A percentile compares a stretch with the other conserved stretches of the same genome.
phyloP scores from a whole-genome alignment of 1,140 invertebrate species.

The Aphaenogaster ashmeadi region DNA sequence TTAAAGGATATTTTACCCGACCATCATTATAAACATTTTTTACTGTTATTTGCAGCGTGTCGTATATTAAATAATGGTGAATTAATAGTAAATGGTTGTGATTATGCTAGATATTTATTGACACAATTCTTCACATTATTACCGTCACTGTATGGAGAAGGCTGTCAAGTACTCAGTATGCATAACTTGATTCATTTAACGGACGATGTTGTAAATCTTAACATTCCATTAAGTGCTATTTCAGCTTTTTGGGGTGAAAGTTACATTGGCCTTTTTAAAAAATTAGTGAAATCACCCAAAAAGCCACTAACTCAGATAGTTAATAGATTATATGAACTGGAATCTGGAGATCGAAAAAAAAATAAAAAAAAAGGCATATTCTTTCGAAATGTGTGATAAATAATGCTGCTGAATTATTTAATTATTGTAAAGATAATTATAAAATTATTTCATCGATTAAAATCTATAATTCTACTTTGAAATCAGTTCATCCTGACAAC shows the following conservation, averaged over 20 bases:
- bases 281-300: slow-evolving; percentile 11
- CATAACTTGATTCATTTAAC: slow-evolving; percentile 12
- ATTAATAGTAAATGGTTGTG: background rate
- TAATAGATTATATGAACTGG: slow-evolving; percentile 18
- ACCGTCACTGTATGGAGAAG: background rate
- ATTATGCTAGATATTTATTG: slow-evolving; percentile 25
- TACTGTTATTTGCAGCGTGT: background rate
- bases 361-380: background rate
- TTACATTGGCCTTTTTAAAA: slow-evolving; percentile 1
- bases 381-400: background rate
- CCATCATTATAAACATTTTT: background rate
- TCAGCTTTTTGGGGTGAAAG: slow-evolving; percentile 23
- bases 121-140: slow-evolving; percentile 19
- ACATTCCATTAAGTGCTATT: background rate
- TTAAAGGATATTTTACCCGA: background rate
- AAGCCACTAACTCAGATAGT: slow-evolving; percentile 17
- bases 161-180: slow-evolving; percentile 1
- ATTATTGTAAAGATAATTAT: background rate
- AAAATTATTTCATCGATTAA: slow-evolving; percentile 9
- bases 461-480: slow-evolving; percentile 5
- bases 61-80: slow-evolving; percentile 15
- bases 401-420: background rate
- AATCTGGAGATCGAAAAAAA: background rate
- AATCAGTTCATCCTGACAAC: background rate
- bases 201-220: background rate